Conservation (phyloP, 2,888 invertebrate genomes). For the Dynastes maya region DNA sequence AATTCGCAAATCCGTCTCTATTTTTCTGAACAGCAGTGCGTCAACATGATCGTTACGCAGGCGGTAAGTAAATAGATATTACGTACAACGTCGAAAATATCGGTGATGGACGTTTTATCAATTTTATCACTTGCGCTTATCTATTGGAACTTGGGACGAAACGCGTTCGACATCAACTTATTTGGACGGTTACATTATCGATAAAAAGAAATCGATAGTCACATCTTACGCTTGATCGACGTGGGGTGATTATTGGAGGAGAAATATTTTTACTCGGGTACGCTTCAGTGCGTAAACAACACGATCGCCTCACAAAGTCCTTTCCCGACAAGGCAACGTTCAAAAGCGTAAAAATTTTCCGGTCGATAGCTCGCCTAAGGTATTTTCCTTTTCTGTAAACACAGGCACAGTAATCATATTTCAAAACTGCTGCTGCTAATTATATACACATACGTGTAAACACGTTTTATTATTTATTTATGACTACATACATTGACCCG, state of each 20-base stretch:
- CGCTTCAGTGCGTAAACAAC: constrained; percentile 1
- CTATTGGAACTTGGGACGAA: neutral
- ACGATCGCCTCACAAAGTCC: constrained; percentile 1
- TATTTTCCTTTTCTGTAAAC: neutral
- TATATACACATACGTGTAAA: neutral
- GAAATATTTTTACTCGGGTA: neutral
- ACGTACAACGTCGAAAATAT: too few relatives aligned
- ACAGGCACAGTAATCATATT: neutral
- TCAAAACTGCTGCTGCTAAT: neutral
- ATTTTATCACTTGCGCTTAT: neutral
- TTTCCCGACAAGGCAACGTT: neutral
- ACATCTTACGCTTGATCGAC: constrained; percentile 1
- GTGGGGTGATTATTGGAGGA: neutral
- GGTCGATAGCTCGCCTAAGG: constrained; percentile 3
- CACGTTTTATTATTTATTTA: neutral
- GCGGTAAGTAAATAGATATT: too few relatives aligned
- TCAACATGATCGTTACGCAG: too few relatives aligned
- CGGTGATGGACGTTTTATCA: neutral
- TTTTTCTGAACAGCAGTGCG: too few relatives aligned
- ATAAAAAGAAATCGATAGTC: neutral
- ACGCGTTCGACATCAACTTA: constrained; percentile 2
- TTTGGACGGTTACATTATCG: neutral
- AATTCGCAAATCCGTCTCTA: too few relatives aligned
- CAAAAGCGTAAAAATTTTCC: constrained; percentile 2
- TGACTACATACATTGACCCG: neutral